phyloP scores from a whole-genome alignment of 2,888 invertebrate species.

The Mamestra brassicae region DNA sequence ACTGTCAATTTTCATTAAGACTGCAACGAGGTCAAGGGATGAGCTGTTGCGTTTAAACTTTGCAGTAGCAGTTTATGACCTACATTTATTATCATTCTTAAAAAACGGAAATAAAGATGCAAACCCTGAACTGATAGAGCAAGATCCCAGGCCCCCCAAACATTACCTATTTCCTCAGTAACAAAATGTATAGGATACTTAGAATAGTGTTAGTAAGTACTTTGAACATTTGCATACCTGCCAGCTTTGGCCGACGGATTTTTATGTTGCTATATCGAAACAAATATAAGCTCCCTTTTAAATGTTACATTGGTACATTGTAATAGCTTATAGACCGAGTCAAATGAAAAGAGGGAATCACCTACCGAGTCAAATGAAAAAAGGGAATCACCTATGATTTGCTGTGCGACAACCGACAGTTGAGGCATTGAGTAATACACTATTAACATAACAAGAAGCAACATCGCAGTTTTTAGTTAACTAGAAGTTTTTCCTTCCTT shows the following conservation, averaged over 20 bases:
- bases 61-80: background rate
- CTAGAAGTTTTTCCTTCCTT: background rate
- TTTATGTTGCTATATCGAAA: too few species aligned
- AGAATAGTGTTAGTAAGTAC: too few species aligned
- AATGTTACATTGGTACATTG: too few species aligned
- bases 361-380: background rate
- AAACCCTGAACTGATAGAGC: too few species aligned
- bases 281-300: too few species aligned
- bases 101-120: background rate
- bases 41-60: background rate
- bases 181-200: too few species aligned
- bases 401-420: too few species aligned
- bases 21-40: background rate
- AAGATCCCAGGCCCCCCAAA: too few species aligned
- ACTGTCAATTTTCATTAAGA: background rate
- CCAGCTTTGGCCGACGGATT: too few species aligned
- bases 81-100: background rate
- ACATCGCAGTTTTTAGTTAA: background rate
- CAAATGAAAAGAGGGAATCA: background rate
- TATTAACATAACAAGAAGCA: background rate
- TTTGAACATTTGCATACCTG: too few species aligned
- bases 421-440: background rate
- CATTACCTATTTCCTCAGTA: too few species aligned
- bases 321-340: too few species aligned
- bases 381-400: background rate